Percentiles rank a stretch among this genome's conserved stretches.
These are phyloP conservation scores for Apistogramma diplotaenia DNA, from an alignment of 2,113 vertebrate genomes.

Conservation along the genomic window DNA sequence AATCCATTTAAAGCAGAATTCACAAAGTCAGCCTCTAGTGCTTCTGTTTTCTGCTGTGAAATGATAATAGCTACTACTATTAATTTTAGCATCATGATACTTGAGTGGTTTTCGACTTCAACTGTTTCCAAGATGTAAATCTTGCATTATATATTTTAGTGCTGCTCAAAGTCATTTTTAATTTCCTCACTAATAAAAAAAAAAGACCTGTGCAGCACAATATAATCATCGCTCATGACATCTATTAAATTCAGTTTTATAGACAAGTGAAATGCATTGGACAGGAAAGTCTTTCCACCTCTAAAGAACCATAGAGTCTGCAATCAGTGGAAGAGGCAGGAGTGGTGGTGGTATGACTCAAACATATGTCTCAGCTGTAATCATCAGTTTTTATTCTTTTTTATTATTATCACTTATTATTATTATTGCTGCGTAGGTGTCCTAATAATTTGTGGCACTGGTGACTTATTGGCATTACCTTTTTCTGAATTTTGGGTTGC, in stretches of 20 bases:
- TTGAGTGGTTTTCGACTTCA: constrained; percentile 12
- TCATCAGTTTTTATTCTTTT: not conserved
- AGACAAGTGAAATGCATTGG: not conserved
- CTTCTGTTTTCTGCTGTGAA: not conserved
- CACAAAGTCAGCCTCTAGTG: not conserved
- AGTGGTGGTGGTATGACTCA: not conserved
- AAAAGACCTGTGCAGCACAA: not conserved
- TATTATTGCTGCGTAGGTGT: no score
- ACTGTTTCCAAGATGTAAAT: constrained; percentile 27
- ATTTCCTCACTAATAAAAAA: constrained; percentile 7
- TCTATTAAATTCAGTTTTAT: not conserved
- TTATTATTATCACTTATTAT: not conserved
- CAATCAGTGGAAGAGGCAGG: not conserved
- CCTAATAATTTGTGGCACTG: not conserved
- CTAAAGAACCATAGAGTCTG: not conserved
- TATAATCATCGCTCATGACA: not conserved
- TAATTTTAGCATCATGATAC: constrained; percentile 10
- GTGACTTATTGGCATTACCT: not conserved
- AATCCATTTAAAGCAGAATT: not conserved
- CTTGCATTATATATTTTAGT: constrained; percentile 21
- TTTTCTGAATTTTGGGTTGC: not conserved
- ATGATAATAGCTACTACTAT: constrained; percentile 23
- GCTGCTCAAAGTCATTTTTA: constrained; percentile 13
- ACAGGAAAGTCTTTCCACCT: not conserved
- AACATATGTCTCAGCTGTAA: not conserved